Conservation (phyloP, 2,888 invertebrate species). For the Platycnemis pennipes region DNA sequence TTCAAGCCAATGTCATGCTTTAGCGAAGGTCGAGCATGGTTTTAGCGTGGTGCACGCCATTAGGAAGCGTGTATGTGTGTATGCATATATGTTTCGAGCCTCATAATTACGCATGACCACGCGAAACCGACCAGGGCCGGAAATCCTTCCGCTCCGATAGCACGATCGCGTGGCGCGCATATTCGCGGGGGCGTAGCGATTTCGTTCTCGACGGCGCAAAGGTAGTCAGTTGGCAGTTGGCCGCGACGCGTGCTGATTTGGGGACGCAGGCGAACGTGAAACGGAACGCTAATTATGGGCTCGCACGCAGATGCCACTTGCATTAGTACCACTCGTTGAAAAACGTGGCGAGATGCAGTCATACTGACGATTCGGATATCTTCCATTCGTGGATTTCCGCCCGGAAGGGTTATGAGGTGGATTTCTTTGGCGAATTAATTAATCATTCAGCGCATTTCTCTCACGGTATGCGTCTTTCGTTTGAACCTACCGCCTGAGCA, state of each 20-base stretch:
- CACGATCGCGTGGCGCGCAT: not conserved
- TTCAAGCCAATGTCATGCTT: not conserved
- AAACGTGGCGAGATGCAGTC: not conserved
- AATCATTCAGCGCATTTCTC: not conserved
- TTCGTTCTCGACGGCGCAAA: not conserved
- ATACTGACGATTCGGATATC: not conserved
- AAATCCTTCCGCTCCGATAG: not conserved
- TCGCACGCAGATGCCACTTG: not conserved
- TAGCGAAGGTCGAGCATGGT: not conserved
- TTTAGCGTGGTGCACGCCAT: not conserved
- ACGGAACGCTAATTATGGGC: not conserved
- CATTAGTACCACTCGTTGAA: not conserved
- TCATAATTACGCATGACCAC: slow-evolving; percentile 9
- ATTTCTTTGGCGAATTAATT: not conserved
- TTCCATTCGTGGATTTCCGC: not conserved
- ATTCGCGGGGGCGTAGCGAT: not conserved
- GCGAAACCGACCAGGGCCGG: not conserved
- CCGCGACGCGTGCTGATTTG: not conserved
- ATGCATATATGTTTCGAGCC: not conserved
- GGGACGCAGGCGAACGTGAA: not conserved
- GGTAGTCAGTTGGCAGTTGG: not conserved
- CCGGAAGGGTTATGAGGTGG: too few species aligned
- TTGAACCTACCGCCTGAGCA: not conserved
- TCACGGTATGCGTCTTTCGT: not conserved
- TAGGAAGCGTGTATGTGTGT: not conserved